phyloP scores from a whole-genome alignment of 2,113 vertebrate species.

The Potamarius usumacintae region DNA sequence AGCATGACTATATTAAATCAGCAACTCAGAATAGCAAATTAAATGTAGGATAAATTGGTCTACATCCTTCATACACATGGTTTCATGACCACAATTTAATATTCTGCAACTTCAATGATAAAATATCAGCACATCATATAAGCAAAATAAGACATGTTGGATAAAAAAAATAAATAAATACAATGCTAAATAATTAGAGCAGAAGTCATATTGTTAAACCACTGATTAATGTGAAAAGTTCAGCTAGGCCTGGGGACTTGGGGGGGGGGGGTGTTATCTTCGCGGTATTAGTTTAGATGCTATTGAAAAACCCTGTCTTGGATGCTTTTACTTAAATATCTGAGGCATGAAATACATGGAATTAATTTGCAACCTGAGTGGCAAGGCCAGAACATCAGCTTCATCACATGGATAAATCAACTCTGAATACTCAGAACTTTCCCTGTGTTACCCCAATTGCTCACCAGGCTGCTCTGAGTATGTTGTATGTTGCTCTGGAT shows the following conservation, averaged over 20 bases:
- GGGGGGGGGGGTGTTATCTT: too few relatives aligned
- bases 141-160: too few relatives aligned
- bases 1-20: not conserved
- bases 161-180: too few relatives aligned
- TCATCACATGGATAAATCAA: not conserved
- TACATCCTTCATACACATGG: not conserved
- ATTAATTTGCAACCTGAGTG: not conserved
- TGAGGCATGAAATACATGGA: too few relatives aligned
- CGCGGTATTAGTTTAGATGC: not conserved
- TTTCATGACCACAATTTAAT: not conserved
- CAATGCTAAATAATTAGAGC: too few relatives aligned
- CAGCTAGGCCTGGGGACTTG: too few relatives aligned
- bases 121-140: not conserved
- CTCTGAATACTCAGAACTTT: not conserved
- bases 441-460: too few relatives aligned
- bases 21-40: not conserved
- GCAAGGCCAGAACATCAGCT: not conserved
- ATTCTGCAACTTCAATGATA: too few relatives aligned
- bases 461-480: too few relatives aligned
- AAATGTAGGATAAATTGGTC: not conserved
- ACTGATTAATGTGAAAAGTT: too few relatives aligned
- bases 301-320: not conserved
- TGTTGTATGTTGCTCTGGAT: too few relatives aligned
- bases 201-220: too few relatives aligned
- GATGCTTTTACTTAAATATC: not conserved